phyloP scores from a whole-genome alignment of 2,888 invertebrate species.

The Beris chalybata region DNA sequence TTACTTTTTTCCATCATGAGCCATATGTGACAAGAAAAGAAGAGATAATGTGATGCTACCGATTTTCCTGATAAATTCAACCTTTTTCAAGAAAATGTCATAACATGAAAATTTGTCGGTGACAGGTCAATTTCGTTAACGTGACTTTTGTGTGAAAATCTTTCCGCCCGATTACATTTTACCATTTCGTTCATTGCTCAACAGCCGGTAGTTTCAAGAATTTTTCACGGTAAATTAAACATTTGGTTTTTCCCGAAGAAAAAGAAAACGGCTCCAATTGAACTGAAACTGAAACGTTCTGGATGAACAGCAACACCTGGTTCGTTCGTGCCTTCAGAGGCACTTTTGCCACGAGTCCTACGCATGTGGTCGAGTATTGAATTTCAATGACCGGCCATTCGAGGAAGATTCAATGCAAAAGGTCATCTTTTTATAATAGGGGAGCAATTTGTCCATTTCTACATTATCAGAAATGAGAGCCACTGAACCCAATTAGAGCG shows the following conservation, averaged over 20 bases:
- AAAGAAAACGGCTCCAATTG: conserved; percentile 16
- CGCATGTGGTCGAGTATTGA: conserved; percentile 25
- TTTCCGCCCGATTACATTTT: conserved; percentile 16
- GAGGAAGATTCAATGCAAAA: no score
- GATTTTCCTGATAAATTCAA: no score
- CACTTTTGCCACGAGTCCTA: conserved; percentile 23
- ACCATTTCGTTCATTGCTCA: not conserved
- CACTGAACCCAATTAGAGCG: no score
- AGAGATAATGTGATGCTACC: no score
- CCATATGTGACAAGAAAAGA: no score
- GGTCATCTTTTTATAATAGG: no score
- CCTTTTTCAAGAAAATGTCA: conserved; percentile 24
- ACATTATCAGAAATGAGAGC: no score
- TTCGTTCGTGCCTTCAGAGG: conserved; percentile 2
- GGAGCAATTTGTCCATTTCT: no score
- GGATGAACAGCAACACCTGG: conserved; percentile 37
- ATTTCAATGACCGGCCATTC: conserved; percentile 10
- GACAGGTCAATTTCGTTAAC: conserved; percentile 28
- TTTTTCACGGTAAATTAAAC: conserved; percentile 32
- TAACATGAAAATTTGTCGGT: conserved; percentile 32
- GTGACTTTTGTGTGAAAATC: conserved; percentile 32
- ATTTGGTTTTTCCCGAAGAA: conserved; percentile 15
- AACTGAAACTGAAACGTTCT: conserved; percentile 27
- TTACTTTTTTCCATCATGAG: no score
- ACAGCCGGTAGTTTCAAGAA: conserved; percentile 14